Evolutionary conservation across 2,113 vertebrate species (phyloP).

Genomic region (Sinocyclocheilus anshuiensis): DNA sequence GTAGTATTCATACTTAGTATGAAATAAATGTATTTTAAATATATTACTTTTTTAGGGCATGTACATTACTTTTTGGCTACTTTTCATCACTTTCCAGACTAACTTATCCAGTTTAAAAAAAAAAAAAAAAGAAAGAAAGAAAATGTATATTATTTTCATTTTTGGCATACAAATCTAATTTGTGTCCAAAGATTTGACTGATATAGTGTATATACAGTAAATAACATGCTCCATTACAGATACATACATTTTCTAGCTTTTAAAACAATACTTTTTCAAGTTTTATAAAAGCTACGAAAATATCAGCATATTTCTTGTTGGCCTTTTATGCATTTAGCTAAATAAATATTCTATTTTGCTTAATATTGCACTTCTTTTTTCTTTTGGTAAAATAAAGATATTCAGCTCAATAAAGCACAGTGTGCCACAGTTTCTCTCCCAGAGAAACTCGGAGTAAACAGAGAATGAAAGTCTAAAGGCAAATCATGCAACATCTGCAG

Average conservation of each 20-base stretch:
- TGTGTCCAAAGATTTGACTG: not conserved
- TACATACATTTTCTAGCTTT: not conserved
- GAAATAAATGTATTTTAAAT: too few species aligned
- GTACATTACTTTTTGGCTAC: not conserved
- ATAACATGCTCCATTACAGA: not conserved
- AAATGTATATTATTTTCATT: not conserved
- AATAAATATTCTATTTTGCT: conserved; percentile 32
- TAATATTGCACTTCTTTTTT: conserved; percentile 9
- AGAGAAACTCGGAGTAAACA: too few species aligned
- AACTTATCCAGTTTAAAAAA: not conserved
- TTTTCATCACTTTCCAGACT: not conserved
- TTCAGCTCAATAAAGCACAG: not conserved
- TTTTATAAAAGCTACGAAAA: conserved; percentile 18
- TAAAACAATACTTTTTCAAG: not conserved
- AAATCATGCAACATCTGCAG: conserved; percentile 31
- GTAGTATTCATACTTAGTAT: too few species aligned
- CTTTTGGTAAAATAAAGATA: conserved; percentile 31
- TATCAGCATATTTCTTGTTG: conserved; percentile 19
- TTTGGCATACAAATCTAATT: not conserved
- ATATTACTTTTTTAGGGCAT: not conserved
- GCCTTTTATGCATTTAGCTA: not conserved
- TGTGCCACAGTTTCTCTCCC: not conserved
- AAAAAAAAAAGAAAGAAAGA: not conserved
- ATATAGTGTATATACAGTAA: not conserved
- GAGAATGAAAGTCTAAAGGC: conserved; percentile 3